These are phyloP conservation scores for Gymnorhina tibicen DNA, from an alignment of 2,113 vertebrate genomes.

Conservation along the genomic window DNA sequence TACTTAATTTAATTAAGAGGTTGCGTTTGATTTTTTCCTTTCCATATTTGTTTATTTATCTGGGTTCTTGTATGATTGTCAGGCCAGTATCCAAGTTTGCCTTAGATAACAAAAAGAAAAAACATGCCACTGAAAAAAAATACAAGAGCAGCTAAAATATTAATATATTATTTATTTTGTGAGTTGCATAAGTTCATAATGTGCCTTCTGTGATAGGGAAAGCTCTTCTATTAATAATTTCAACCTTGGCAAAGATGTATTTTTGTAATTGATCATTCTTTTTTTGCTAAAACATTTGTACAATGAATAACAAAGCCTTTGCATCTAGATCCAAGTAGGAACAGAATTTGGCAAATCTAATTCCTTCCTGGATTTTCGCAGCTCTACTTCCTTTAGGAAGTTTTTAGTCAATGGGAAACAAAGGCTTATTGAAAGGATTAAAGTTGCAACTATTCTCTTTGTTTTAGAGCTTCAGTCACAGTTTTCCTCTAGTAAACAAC, in stretches of 20 bases:
- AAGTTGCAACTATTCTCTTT: constrained; percentile 75
- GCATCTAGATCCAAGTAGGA: constrained; percentile 52
- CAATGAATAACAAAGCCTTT: constrained; percentile 49
- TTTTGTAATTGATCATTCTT: constrained; percentile 10
- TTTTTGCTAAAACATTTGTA: constrained; percentile 11
- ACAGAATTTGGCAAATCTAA: constrained; percentile 71
- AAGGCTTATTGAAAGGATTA: constrained; percentile 83
- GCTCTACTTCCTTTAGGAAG: constrained; percentile 85
- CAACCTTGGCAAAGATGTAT: not conserved
- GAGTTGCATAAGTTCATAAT: not conserved
- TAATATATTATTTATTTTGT: not conserved
- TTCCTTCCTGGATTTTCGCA: constrained; percentile 78
- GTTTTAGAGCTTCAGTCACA: constrained; percentile 72
- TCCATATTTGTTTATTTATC: not conserved
- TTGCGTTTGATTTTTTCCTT: constrained; percentile 12
- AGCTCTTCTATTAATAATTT: constrained; percentile 35
- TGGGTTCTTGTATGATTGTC: not conserved
- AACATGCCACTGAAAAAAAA: not conserved
- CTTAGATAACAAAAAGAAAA: not conserved
- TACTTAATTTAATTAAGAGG: constrained; percentile 12
- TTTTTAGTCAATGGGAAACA: constrained; percentile 88
- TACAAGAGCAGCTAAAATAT: not conserved
- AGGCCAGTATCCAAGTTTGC: not conserved
- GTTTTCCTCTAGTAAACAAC: constrained; percentile 77
- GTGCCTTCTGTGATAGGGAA: not conserved